Evolutionary conservation across 2,888 invertebrate species (phyloP), one percentile per base, ranked within the genome.

Genomic region (Ennomos erosarius): DNA sequence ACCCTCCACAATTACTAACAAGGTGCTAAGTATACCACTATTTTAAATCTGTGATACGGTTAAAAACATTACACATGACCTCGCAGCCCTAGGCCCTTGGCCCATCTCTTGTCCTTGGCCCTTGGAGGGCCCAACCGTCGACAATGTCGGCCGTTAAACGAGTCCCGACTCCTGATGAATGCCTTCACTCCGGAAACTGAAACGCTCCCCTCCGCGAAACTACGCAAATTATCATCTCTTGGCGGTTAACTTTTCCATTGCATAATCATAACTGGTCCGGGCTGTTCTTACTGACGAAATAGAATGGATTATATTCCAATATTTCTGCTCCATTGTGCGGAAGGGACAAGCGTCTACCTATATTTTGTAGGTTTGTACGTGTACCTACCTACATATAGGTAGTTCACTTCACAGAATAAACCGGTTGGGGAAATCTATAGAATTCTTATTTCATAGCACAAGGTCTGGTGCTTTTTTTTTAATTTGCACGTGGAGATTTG

Each of bases 141-240:
- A 75, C 67, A 72, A 71, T 67, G 61, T 35, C 65, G 57, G 74
- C 76, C 75, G 76, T 76, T 76, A 76, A 74, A 74, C 71, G 60
- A 70, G 71, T 73, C 68, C 8, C 38, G 37, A 70, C 70, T 73
- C 68, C 8, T 34, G 37, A 38, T 49, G 33, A 53, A 53, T 56
- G 45, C 43, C 48, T 38, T 38, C 46, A 44, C 57, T 46, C 55
- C 59, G 64, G 64, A 67, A 67, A 42, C 35, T 13, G 8, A 12
- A 36, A 52, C 44, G 47, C 56, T 55, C 49, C 67, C 67, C 64
- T 46, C 51, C 38, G 43, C 48, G 9, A 44, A 40, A 50, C 34
- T n/a, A 9, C 38, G 52, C 53, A 46, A 54, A 54, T 54, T 43
- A 40, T 12, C 40, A 40, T 51, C 51, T 42, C 49, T 33, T 13